Conservation (phyloP, 2,888 invertebrate species). For the Dryomyza anilis region DNA sequence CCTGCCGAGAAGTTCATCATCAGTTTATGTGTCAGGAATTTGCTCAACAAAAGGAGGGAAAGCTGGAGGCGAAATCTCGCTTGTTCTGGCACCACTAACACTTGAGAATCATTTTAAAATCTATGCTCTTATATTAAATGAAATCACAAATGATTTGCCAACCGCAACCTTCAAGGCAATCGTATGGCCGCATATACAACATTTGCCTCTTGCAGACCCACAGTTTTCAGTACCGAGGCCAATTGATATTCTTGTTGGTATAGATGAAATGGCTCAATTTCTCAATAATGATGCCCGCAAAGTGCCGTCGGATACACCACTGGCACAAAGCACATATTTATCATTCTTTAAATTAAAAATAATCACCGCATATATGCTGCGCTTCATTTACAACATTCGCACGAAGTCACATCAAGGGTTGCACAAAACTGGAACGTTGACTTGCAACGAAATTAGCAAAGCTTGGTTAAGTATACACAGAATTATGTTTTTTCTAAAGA, state of each 20-base stretch:
- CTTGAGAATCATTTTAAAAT: background rate
- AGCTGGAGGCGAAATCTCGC: background rate
- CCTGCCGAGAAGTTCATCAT: no score
- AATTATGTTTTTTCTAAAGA: constrained; percentile 12
- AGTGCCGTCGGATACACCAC: background rate
- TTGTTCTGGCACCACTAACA: background rate
- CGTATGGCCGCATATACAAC: background rate
- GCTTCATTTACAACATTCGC: constrained; percentile 12
- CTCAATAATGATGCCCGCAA: background rate
- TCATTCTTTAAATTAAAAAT: constrained; percentile 13
- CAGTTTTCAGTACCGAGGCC: constrained; percentile 3
- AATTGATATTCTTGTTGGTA: constrained; percentile 12
- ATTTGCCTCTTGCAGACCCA: constrained; percentile 7
- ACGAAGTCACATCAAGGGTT: background rate
- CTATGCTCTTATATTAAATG: background rate
- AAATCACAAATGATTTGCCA: background rate
- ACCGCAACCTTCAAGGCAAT: background rate
- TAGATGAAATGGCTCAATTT: constrained; percentile 14
- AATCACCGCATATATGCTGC: constrained; percentile 12
- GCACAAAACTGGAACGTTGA: background rate
- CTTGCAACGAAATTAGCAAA: constrained; percentile 1
- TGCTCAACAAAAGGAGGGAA: background rate
- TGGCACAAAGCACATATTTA: constrained; percentile 22
- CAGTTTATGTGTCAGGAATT: background rate
- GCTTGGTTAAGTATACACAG: constrained; percentile 15